Evolutionary conservation across 1,140 invertebrate genomes (phyloP), one percentile per base, ranked within the genome.

Genomic region (Heliothis subflexa): DNA sequence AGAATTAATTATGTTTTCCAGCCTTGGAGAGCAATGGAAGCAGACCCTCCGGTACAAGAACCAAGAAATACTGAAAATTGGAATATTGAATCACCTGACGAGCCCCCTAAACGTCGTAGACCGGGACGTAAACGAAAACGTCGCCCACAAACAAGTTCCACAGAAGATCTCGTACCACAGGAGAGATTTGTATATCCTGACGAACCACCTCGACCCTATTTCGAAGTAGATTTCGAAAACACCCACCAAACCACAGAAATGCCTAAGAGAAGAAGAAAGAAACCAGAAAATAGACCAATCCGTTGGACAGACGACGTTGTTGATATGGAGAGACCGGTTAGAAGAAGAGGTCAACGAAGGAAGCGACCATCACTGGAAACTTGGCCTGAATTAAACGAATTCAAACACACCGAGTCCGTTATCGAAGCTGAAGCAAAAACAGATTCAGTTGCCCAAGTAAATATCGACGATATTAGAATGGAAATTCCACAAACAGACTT

Each of bases 91-190:
- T 83, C 74, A 50, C 75, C 83, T 62, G 90, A 92, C 47, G 83
- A 86, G 70, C 81, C 82, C 11, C 88, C 85, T 1, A 93, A 92
- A 87, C 89, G 94, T 3, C 87, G 95, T 9, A 91, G 94, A 76
- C 81, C 92, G 21, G 86, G 84, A 13, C 91, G 95, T 1, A 95
- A 95, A 89, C 88, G 95, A 80, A 96, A 95, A 88, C 89, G 95
- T 54, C 88, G 95, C 72, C 95, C 95, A 16, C 89, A 89, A 74
- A 59, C 70, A 10, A 14, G 76, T 28, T 45, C 73, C 14, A 62
- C 70, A 72, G 87, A 88, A 21, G 86, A 86, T 18, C 12, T 83
- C 45, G 11, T 59, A 68, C 72, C 83, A 33, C 83, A 88, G 73
- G 86, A 89, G 57, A 84, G 81, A 78, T 81, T 85, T 11, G 45